phyloP scores from a whole-genome alignment of 2,113 vertebrate species.

The Crypturellus undulatus region DNA sequence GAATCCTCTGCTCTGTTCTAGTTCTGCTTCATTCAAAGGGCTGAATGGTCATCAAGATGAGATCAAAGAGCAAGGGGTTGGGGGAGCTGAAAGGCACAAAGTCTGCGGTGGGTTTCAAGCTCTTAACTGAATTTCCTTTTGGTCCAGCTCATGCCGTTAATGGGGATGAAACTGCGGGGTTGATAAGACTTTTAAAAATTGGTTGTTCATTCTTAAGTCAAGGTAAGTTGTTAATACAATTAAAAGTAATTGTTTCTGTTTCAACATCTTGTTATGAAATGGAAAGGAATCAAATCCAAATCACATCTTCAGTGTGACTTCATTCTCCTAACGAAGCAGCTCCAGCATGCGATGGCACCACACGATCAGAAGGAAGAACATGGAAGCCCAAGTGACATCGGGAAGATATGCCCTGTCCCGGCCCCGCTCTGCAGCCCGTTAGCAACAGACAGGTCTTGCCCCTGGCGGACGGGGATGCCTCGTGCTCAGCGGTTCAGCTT shows the following conservation, averaged over 20 bases:
- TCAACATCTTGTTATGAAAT: background rate
- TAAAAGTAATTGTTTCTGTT: background rate
- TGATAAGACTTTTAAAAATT: background rate
- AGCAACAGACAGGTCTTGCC: background rate
- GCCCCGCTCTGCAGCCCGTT: background rate
- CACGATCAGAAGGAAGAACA: background rate
- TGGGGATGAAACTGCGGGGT: background rate
- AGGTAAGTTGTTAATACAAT: background rate
- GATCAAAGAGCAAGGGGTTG: background rate
- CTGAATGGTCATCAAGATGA: background rate
- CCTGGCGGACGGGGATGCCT: background rate
- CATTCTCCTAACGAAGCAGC: background rate
- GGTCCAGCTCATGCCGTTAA: background rate
- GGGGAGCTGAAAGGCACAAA: background rate
- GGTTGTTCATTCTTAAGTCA: background rate
- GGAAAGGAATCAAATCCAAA: background rate
- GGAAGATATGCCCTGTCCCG: background rate
- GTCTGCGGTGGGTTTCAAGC: background rate
- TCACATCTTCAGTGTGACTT: background rate
- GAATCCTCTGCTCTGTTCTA: background rate
- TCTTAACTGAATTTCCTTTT: background rate
- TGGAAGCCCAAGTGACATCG: background rate
- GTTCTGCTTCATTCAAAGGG: background rate
- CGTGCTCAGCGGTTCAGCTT: rapidly evolving
- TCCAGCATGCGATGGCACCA: background rate